A percentile compares a stretch with the other conserved stretches of the same genome.
Conservation (phyloP, 2,888 invertebrate genomes). For the Volucella inflata region DNA sequence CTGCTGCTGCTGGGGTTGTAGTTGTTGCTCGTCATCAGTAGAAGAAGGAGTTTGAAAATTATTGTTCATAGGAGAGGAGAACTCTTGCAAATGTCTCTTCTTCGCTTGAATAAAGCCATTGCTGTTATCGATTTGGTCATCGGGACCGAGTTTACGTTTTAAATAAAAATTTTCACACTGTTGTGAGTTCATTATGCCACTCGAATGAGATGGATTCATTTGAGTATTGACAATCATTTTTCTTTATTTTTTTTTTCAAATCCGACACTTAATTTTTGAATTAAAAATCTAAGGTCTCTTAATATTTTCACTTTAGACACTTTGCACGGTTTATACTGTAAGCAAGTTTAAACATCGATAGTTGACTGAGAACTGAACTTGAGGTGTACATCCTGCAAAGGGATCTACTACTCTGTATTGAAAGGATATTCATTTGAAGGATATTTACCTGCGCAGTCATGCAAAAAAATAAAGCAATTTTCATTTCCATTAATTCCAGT, state of each 20-base stretch:
- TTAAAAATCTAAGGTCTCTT: too few species aligned
- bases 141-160: slow-evolving; percentile 80
- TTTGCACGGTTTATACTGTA: slow-evolving; percentile 23
- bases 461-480: slow-evolving; percentile 75
- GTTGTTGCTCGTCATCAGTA: slow-evolving; percentile 31
- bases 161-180: slow-evolving; percentile 81
- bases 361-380: slow-evolving; percentile 63
- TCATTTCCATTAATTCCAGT: slow-evolving; percentile 60
- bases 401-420: slow-evolving; percentile 42
- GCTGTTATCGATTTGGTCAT: slow-evolving; percentile 72
- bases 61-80: slow-evolving; percentile 48
- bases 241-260: too few species aligned
- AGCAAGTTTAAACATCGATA: slow-evolving; percentile 46
- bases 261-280: neutral
- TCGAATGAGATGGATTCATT: slow-evolving; percentile 69
- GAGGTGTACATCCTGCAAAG: slow-evolving; percentile 36
- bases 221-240: slow-evolving; percentile 77
- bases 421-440: slow-evolving; percentile 63
- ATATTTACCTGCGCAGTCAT: slow-evolving; percentile 80
- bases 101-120: slow-evolving; percentile 74
- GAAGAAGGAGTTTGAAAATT: slow-evolving; percentile 50
- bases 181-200: slow-evolving; percentile 63
- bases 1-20: slow-evolving; percentile 22
- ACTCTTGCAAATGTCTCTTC: slow-evolving; percentile 74
- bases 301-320: slow-evolving; percentile 18